Evolutionary conservation across 2,888 invertebrate species (phyloP), one percentile per base, ranked within the genome.

Genomic region (Hetaerina titia): DNA sequence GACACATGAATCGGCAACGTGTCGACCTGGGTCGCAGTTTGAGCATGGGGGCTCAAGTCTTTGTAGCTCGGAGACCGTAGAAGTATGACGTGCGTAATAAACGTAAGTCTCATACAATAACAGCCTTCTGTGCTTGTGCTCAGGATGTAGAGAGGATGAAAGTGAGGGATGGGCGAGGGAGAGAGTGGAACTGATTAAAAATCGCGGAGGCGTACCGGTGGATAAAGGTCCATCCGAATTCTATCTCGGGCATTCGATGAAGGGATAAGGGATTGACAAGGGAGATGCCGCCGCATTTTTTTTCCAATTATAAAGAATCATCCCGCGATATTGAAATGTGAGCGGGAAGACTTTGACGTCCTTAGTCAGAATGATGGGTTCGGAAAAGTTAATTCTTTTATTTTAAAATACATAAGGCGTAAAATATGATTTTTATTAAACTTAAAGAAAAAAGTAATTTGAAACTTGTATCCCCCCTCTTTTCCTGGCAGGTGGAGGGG

Each of bases 221-320:
- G 69, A 22, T 69, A 5, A n/a, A 69, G 7, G 22, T 1, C n/a
- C 45, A 6, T n/a, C 69, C 22, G 22, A 8, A 69, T 69, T 22
- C 69, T 22, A 69, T 69, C 69, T 19, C 2, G 69, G n/a, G 8
- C n/a, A 69, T n/a, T 69, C 69, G 22, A 45, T 45, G 45, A 45
- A 45, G 45, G 45, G 69, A 22, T 69, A n/a, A 69, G n/a, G n/a
- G 69, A n/a, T 9, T 60, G 60, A 11, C 60, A 60, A 11, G 17
- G 11, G 60, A 1, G 6, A 60, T 11, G 60, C 13, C 13, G 17
- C 60, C 4, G 7, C 4, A 5, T 19, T n/a, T 5, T 69, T 69
- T 69, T 69, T n/a, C 69, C 69, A 69, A 69, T 69, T 69, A 69
- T 69, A 69, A 69, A 69, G 69, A 19, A n/a, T n/a, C 69, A n/a